phyloP scores from a whole-genome alignment of 2,888 invertebrate genomes.

The Ganaspis brasiliensis region DNA sequence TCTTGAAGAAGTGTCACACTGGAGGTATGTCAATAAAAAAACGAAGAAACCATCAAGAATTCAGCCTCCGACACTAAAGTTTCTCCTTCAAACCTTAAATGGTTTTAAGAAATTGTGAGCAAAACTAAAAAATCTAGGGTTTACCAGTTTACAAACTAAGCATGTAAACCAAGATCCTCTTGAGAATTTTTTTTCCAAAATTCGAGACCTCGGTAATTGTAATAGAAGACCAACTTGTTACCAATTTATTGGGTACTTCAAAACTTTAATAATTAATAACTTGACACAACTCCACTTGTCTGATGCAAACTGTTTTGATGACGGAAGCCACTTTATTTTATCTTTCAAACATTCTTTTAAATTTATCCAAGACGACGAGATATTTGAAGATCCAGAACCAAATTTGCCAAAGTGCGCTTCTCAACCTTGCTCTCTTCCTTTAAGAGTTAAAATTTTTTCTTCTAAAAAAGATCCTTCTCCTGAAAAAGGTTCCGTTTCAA shows the following conservation, averaged over 20 bases:
- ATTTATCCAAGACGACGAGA: too few relatives aligned
- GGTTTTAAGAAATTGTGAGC: background rate
- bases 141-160: background rate
- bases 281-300: background rate
- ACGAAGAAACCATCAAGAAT: background rate
- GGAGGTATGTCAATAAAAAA: background rate
- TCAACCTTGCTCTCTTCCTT: too few relatives aligned
- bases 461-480: too few relatives aligned
- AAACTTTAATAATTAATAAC: conserved; percentile 28
- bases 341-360: too few relatives aligned
- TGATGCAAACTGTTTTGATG: background rate
- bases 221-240: background rate
- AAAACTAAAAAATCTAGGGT: background rate
- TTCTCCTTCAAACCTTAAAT: background rate
- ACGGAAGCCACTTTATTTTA: background rate
- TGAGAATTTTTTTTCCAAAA: conserved; percentile 15
- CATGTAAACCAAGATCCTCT: conserved; percentile 17
- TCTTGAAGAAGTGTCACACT: background rate
- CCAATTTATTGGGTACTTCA: conserved; percentile 5
- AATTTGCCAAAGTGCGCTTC: too few relatives aligned
- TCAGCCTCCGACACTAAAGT: background rate
- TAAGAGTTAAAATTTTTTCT: too few relatives aligned
- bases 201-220: background rate
- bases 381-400: too few relatives aligned
- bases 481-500: too few relatives aligned